phyloP scores from a whole-genome alignment of 2,797 vertebrate genomes.

The Phalanger gymnotis region DNA sequence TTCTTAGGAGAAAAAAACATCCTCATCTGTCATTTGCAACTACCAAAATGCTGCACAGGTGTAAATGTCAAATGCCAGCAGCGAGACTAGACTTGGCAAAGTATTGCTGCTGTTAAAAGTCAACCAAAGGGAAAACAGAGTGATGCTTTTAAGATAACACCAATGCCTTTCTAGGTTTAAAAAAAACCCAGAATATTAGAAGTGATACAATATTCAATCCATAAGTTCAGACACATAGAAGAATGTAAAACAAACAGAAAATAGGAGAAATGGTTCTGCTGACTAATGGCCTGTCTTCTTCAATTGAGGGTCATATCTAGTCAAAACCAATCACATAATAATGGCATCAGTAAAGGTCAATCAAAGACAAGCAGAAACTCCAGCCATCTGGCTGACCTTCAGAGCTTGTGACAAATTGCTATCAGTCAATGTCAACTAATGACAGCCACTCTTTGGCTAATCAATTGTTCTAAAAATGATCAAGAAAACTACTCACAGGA shows the following conservation, averaged over 20 bases:
- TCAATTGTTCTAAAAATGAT: slow-evolving; percentile 93
- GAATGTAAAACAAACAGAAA: slow-evolving; percentile 79
- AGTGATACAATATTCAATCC: slow-evolving; percentile 64
- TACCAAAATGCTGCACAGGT: slow-evolving; percentile 42
- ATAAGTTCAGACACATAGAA: slow-evolving; percentile 78
- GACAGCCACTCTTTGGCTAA: slow-evolving; percentile 90
- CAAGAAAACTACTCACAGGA: slow-evolving; percentile 90
- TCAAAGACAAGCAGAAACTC: slow-evolving; percentile 88
- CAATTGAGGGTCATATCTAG: slow-evolving; percentile 86
- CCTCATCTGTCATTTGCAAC: background rate
- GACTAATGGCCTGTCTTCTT: slow-evolving; percentile 87
- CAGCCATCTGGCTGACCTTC: slow-evolving; percentile 92
- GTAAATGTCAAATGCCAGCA: background rate
- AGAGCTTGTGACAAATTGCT: slow-evolving; percentile 91
- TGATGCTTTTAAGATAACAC: slow-evolving; percentile 56
- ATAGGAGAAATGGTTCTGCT: slow-evolving; percentile 79
- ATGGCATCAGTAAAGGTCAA: slow-evolving; percentile 90
- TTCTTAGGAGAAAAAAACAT: slow-evolving; percentile 42
- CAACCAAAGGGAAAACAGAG: slow-evolving; percentile 53
- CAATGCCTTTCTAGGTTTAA: slow-evolving; percentile 56
- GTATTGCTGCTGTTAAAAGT: slow-evolving; percentile 6
- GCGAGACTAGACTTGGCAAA: background rate
- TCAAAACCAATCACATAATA: slow-evolving; percentile 88
- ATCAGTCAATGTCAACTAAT: slow-evolving; percentile 92
- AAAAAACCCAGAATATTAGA: slow-evolving; percentile 72